Base-by-base conservation (phyloP, 2,888 invertebrate genomes). In the Muscina levida region DNA sequence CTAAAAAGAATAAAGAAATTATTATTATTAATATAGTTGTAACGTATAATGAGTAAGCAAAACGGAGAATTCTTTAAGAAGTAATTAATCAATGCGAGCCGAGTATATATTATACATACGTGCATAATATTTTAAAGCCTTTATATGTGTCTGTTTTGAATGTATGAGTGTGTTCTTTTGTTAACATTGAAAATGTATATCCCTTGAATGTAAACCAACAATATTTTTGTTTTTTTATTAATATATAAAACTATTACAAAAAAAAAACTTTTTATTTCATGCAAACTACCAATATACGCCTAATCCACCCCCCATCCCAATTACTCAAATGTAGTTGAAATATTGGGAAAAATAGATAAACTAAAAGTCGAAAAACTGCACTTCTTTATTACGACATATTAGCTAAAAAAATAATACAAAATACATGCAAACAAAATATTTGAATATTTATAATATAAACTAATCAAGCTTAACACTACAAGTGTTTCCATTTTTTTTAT, bases 151-250 rank as follows among this genome's bases (percentile, higher is more conserved):
- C 57, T 73, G 65, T 82, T 71, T 68, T 70, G 70, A 66, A 73
- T 19, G 59, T 67, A 82, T 82, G 70, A 44, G 66, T 77, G 70
- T 76, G 76, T 72, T 76, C 72, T 76, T 82, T 82, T 82, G 75
- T 82, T 82, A 79, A 78, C 78, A 75, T 73, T 76, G 59, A 59
- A 82, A 78, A 78, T 82, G 62, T 67, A 77, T 81, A 74, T 77
- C 70, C 74, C 62, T 59, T 66, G 66, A 66, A 70, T 76, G 73
- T 76, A 37, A 31, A 31, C 31, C 46, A 79, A 73, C 42, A 74
- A n/a, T n/a, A n/a, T n/a, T n/a, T n/a, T n/a, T n/a, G n/a, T n/a
- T 77, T 77, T 77, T 79, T 67, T 77, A 81, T 68, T 70, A 53
- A 53, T 48, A 13, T 37, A 68, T 56, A 39, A 53, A 26, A 72